Conservation (phyloP, 1,140 invertebrate genomes). For the Coenobita brevimanus region DNA sequence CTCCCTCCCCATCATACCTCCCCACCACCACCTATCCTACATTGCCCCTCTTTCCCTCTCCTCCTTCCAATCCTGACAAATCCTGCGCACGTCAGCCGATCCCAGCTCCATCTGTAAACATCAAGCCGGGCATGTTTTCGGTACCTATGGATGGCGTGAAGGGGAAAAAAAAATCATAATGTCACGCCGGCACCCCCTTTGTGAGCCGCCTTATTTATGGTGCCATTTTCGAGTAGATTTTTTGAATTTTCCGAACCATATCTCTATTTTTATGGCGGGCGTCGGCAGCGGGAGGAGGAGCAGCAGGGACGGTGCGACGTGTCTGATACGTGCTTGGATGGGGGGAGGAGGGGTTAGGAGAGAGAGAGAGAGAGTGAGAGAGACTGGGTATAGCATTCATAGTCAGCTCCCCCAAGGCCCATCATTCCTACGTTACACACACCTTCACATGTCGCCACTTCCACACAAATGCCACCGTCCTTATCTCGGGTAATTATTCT, state of each 20-base stretch:
- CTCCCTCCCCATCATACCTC: neutral
- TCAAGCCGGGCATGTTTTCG: conserved; percentile 10
- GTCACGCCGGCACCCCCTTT: conserved; percentile 19
- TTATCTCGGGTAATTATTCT: no score
- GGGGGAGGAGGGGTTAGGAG: neutral
- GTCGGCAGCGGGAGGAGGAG: neutral
- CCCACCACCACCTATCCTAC: neutral
- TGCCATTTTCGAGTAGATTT: conserved; percentile 66
- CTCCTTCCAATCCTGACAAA: neutral
- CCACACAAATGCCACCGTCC: no score
- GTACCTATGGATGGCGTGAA: conserved; percentile 24
- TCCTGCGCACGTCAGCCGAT: neutral
- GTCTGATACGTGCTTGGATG: conserved; percentile 52
- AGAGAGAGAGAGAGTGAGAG: neutral
- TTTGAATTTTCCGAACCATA: conserved; percentile 68
- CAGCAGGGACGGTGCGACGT: conserved; percentile 40
- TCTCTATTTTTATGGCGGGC: conserved; percentile 62
- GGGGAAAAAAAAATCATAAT: conserved; percentile 58
- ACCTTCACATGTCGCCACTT: no score
- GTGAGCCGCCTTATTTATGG: conserved; percentile 57
- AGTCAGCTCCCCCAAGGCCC: no score
- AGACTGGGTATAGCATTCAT: no score
- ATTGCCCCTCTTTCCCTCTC: neutral
- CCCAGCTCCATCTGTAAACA: conserved; percentile 21
- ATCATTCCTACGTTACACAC: no score